These are phyloP conservation scores for Chaetorhynchus papuensis DNA, from an alignment of 2,113 vertebrate species.

Conservation along the genomic window DNA sequence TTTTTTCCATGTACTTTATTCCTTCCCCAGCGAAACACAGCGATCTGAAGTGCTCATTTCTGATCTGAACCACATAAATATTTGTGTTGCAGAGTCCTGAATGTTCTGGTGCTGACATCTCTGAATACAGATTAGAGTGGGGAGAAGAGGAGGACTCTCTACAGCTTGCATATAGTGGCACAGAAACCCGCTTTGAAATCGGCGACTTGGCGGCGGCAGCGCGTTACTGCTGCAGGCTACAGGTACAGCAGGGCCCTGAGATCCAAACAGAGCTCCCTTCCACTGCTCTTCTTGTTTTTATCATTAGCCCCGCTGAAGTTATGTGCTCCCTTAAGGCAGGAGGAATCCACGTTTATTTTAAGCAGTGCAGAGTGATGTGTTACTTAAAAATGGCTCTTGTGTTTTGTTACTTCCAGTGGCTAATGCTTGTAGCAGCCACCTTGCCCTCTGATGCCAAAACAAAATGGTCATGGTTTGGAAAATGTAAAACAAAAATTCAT, in stretches of 20 bases:
- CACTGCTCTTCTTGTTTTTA: not conserved
- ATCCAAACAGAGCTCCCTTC: not conserved
- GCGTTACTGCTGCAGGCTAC: slow-evolving; percentile 88
- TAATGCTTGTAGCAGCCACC: not conserved
- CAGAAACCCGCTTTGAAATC: slow-evolving; percentile 85
- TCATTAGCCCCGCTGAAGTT: not conserved
- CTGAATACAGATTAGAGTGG: slow-evolving; percentile 94
- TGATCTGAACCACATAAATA: not conserved
- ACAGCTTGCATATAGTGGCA: slow-evolving; percentile 84
- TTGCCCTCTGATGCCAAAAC: not conserved
- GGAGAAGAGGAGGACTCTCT: slow-evolving; percentile 86
- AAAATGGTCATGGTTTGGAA: not conserved
- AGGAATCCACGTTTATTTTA: not conserved
- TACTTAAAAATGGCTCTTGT: not conserved
- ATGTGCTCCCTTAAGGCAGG: not conserved
- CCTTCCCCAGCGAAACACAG: not conserved
- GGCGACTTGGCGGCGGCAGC: slow-evolving; percentile 82
- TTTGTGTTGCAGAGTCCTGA: slow-evolving; percentile 84
- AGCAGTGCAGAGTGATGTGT: not conserved
- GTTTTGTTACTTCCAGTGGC: not conserved
- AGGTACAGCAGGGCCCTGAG: slow-evolving; percentile 60
- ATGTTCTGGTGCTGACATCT: slow-evolving; percentile 90
- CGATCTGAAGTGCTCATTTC: not conserved
- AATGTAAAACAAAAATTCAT: accelerated
- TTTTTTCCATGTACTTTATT: not conserved